Evolutionary conservation across 2,888 invertebrate genomes (phyloP), one percentile per base, ranked within the genome.

Genomic region (Synergus laeviventris): DNA sequence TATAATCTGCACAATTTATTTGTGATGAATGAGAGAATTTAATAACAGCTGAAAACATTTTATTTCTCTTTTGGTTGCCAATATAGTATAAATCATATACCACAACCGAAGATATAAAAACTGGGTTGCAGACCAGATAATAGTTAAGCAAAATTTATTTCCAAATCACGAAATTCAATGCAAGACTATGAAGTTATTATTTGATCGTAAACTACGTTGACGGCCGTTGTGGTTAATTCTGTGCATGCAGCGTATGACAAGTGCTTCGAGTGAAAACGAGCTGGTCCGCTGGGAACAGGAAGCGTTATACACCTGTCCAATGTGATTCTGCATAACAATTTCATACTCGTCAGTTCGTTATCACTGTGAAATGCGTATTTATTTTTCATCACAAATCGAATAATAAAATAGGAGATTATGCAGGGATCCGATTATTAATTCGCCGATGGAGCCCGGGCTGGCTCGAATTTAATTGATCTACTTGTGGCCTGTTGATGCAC

Each of bases 201-300:
- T 84, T 81, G 79, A 83, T 82, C 82, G 78, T 82, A 83, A 85
- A 81, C 77, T 81, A 80, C 79, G 74, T 82, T 81, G 81, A 83
- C 82, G 81, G 76, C 80, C 61, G 78, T 76, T 75, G 74, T 75
- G 81, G 81, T 82, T 80, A 82, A 84, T 83, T 83, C 78, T 77
- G 78, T 80, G 78, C 45, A 66, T 74, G 76, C 21, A 38, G 5
- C 73, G 75, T 79, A 79, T 79, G 79, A 83, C 83, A 80, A 80
- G 64, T 81, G 78, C 81, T 79, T 82, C 79, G 75, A 77, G 78
- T 78, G 81, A 82, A 82, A 84, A 81, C 84, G 79, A 82, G 79
- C 81, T 79, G 75, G 77, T 77, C 83, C 82, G 61, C 76, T 75
- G 84, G 82, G 82, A 82, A 78, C 77, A 79, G 74, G 45, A 56